Base-by-base conservation (phyloP, 1,140 invertebrate species). In the Galendromus occidentalis region DNA sequence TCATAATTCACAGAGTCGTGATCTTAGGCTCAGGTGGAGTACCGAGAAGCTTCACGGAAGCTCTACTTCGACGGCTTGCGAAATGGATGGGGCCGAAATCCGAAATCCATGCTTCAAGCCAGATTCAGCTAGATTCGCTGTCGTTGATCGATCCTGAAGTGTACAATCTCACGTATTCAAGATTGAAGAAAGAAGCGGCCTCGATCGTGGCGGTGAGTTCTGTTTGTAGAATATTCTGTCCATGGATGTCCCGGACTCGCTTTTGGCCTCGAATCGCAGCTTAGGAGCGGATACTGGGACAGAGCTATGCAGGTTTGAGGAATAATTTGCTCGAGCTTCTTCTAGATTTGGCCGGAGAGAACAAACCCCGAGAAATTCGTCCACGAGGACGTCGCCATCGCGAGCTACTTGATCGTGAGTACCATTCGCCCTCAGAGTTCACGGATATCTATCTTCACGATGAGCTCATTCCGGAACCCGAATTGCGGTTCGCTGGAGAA, bases 351-450 rank as follows among this genome's bases (percentile, higher is more conserved):
- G 91, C 82, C 84, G 20, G 89, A 95, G 77, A 85, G 80, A 69
- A 98, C 93, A 41, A 89, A 96, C 78, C 90, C 93, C 14, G 73
- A 82, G 42, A 98, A 98, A 77, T 95, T 88, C 80, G 87, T 98
- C 6, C 92, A 87, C 79, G 93, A 98, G 80, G 94, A 98, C 75
- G 80, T 98, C 66, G 90, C 88, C 6, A 97, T 98, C 71, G 90
- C 91, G 17, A 79, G 87, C 1, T 98, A 98, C 75, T 77, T 98
- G 18, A 76, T 95, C 30, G 77, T 89, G 41, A 72, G 69, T 65
- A 69, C 90, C 17, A 30, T 42, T 47, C 63, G 14, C 66, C 41
- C 39, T n/a, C n/a, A n/a, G n/a, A n/a, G n/a, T n/a, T n/a, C n/a
- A n/a, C n/a, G n/a, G n/a, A n/a, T n/a, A n/a, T n/a, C n/a, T n/a